A percentile compares a stretch with the other conserved stretches of the same genome.
Evolutionary conservation across 2,797 vertebrate species (phyloP).

Genomic region (Sebastes cheni): DNA sequence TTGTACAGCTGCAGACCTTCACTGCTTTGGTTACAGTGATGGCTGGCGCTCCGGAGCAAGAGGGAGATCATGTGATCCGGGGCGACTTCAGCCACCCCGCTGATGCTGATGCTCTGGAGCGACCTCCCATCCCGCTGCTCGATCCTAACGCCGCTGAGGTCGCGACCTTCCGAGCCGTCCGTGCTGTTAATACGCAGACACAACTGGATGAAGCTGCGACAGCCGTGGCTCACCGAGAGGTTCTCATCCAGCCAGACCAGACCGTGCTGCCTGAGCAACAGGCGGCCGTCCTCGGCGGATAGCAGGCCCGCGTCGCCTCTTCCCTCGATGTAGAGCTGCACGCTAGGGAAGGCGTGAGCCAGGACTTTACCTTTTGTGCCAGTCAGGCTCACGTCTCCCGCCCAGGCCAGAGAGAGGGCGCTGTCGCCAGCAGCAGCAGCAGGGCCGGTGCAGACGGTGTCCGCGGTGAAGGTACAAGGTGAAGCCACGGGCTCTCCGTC

Average conservation of each 20-base stretch:
- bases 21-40: constrained; percentile 86
- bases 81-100: constrained; percentile 84
- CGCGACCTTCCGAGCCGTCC: constrained; percentile 77
- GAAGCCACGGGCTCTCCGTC: constrained; percentile 77
- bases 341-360: constrained; percentile 76
- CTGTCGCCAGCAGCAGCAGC: constrained; percentile 49
- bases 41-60: constrained; percentile 83
- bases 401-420: constrained; percentile 86
- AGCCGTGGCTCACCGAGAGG: constrained; percentile 86
- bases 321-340: constrained; percentile 83
- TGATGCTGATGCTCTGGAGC: constrained; percentile 85
- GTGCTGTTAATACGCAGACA: constrained; percentile 85
- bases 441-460: constrained; percentile 83
- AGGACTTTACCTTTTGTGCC: constrained; percentile 45
- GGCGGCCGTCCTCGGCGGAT: constrained; percentile 69
- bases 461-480: constrained; percentile 83
- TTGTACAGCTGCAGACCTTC: constrained; percentile 82
- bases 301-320: constrained; percentile 68
- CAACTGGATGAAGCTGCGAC: constrained; percentile 88
- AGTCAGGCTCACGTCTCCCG: constrained; percentile 77
- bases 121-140: constrained; percentile 85
- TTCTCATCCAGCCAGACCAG: constrained; percentile 89
- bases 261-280: constrained; percentile 86
- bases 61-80: constrained; percentile 82
- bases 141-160: constrained; percentile 83